Evolutionary conservation across 1,140 invertebrate genomes (phyloP).

Genomic region (Gonioctena quinquepunctata): DNA sequence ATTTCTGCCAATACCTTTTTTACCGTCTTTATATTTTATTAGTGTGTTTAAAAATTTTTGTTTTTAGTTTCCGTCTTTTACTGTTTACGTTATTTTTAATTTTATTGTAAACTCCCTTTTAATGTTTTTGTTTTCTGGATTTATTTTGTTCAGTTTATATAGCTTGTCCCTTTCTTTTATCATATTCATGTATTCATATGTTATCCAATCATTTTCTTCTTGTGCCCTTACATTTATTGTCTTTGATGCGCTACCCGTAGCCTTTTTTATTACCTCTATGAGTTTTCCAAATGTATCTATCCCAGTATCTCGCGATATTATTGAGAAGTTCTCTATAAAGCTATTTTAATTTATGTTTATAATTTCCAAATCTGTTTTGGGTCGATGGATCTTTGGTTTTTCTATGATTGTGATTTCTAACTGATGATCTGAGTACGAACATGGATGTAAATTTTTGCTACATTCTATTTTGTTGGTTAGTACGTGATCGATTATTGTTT

Average conservation of each 20-base stretch:
- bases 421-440: neutral
- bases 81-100: neutral
- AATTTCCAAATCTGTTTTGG: neutral
- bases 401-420: neutral
- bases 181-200: no score
- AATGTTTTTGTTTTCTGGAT: neutral
- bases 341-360: neutral
- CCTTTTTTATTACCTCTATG: no score
- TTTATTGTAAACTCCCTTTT: neutral
- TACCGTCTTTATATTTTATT: neutral
- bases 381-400: neutral
- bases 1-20: neutral
- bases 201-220: no score
- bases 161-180: no score
- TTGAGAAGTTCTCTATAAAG: no score
- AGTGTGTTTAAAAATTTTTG: neutral
- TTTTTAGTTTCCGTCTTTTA: neutral
- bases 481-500: neutral
- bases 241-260: no score
- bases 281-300: no score
- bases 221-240: no score
- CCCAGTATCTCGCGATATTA: no score
- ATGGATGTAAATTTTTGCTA: neutral
- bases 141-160: neutral
- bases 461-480: neutral